Percentiles rank a stretch among this genome's conserved stretches.
Evolutionary conservation across 2,888 invertebrate species (phyloP).

Genomic region (Drosophila picticornis): DNA sequence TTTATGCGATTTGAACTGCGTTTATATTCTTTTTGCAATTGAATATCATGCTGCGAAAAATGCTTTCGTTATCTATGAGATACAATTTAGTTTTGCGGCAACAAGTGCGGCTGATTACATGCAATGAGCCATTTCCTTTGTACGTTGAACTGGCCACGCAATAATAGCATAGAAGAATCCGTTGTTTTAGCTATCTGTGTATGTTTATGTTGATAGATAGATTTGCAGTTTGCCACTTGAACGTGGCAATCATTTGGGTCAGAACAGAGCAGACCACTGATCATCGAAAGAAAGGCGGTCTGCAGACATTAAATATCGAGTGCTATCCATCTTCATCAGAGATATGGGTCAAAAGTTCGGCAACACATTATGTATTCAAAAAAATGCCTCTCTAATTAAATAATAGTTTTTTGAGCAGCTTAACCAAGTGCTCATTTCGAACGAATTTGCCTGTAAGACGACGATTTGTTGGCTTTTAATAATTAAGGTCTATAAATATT

Average conservation of each 20-base stretch:
- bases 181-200: slow-evolving; percentile 24
- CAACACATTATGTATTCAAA: not conserved
- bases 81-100: slow-evolving; percentile 62
- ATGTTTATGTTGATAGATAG: not conserved
- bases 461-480: not conserved
- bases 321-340: not conserved
- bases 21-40: slow-evolving; percentile 36
- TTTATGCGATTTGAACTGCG: slow-evolving; percentile 6
- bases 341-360: slow-evolving; percentile 3
- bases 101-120: slow-evolving; percentile 57
- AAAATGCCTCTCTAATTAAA: not conserved
- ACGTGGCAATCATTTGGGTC: slow-evolving; percentile 43
- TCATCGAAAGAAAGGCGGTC: slow-evolving; percentile 11
- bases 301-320: not conserved
- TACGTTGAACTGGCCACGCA: slow-evolving; percentile 30
- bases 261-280: slow-evolving; percentile 26
- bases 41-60: slow-evolving; percentile 41
- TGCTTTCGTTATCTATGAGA: slow-evolving; percentile 60
- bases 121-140: slow-evolving; percentile 75
- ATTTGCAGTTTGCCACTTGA: slow-evolving; percentile 27
- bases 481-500: too few species aligned
- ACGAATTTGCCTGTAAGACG: too few species aligned
- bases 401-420: not conserved
- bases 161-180: slow-evolving; percentile 28
- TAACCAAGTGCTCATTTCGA: too few species aligned